Base-by-base conservation (phyloP, 2,888 invertebrate species). In the Tinea semifulvella region DNA sequence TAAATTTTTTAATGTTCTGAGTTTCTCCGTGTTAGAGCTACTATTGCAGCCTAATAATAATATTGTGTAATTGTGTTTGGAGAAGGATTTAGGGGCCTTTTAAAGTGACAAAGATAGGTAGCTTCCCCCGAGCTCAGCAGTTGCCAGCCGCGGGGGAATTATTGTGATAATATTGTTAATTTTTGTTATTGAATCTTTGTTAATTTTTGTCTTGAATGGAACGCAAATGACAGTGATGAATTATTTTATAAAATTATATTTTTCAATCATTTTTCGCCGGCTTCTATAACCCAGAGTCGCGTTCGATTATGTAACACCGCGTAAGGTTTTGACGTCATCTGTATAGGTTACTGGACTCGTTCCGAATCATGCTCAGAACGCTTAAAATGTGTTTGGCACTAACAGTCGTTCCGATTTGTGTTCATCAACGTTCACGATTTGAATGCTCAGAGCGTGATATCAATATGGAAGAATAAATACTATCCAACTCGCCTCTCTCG, bases 181-280 rank as follows among this genome's bases (percentile, higher is more conserved):
- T 11, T 39, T 39, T 39, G 36, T 36, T 36, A 36, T 18, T 31
- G 6, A 36, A 18, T 17, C 36, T 36, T 36, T 36, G 36, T 36
- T 36, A 36, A 36, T 36, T 36, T 31, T 36, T 36, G 18, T 36
- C 36, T 36, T 18, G 22, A 13, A 44, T 38, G 36, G 13, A 36
- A 36, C 31, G 31, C 17, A 31, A 13, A 10, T 36, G 28, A 25
- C 16, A 16, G 40, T 45, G 25, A 28, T 20, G 19, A 27, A 31
- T 42, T 22, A 26, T 42, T 45, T 45, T 45, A 45, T 31, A 2
- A 45, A 42, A 45, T 45, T 42, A 39, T 18, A 11, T 36, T 42
- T 42, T 42, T 16, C n/a, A 42, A 39, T 39, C 20, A 22, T 42
- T 10, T 35, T 35, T 8, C 35, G 14, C 7, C 14, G 14, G 8